Evolutionary conservation across 1,140 invertebrate genomes (phyloP).

Genomic region (Euwallacea similis): DNA sequence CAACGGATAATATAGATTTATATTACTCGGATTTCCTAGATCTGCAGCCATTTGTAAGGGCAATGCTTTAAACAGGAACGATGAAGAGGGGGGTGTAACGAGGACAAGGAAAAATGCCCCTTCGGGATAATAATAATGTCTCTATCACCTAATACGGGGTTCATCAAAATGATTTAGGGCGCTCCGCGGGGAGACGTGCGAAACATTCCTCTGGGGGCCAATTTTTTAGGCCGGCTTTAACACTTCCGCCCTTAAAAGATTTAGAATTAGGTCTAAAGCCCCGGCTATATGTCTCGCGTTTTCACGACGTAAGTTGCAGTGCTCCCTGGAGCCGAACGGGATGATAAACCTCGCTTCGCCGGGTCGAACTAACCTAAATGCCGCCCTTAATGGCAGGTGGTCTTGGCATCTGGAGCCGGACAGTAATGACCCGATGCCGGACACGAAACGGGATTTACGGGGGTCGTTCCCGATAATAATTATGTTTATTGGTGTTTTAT

Average conservation of each 20-base stretch:
- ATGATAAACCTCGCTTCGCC: too few species aligned
- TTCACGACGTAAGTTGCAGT: neutral
- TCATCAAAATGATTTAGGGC: constrained; percentile 35
- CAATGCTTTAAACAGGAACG: too few species aligned
- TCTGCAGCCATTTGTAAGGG: too few species aligned
- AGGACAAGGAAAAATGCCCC: constrained; percentile 20
- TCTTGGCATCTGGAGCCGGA: neutral
- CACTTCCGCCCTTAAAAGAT: constrained; percentile 31
- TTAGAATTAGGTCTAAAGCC: constrained; percentile 22
- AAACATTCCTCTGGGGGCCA: constrained; percentile 25
- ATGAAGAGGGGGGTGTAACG: neutral
- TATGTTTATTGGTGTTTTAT: constrained; percentile 32
- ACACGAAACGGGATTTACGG: neutral
- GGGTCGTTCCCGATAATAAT: constrained; percentile 24
- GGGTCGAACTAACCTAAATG: too few species aligned
- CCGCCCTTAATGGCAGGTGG: too few species aligned
- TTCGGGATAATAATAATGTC: constrained; percentile 32
- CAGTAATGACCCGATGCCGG: neutral
- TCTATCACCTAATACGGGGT: constrained; percentile 35
- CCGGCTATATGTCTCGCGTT: constrained; percentile 17
- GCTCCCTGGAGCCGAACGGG: neutral
- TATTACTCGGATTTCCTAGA: constrained; percentile 4
- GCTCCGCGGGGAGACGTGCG: constrained; percentile 24
- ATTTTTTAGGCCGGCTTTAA: constrained; percentile 29
- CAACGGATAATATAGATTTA: constrained; percentile 26